Conservation (phyloP, 1,140 invertebrate species). For the Heliothis subflexa region DNA sequence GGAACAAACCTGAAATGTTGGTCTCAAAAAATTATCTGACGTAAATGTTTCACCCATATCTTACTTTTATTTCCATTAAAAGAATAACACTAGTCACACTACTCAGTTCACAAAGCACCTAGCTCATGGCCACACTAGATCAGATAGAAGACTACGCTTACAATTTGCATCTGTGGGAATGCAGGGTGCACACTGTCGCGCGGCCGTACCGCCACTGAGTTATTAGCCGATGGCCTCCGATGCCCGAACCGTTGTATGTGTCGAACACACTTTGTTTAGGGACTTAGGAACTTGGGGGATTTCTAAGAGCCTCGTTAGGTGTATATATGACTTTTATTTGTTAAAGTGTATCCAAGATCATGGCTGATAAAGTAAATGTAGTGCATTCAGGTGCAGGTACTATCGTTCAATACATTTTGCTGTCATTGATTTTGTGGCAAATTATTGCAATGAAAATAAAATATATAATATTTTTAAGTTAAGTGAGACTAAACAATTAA, state of each 20-base stretch:
- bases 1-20: too few relatives aligned
- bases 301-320: not conserved
- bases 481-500: too few relatives aligned
- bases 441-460: too few relatives aligned
- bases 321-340: not conserved
- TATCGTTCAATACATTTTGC: too few relatives aligned
- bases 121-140: slow-evolving; percentile 3
- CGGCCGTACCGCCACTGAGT: not conserved
- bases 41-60: too few relatives aligned
- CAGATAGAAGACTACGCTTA: slow-evolving; percentile 21
- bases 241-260: not conserved
- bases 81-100: too few relatives aligned
- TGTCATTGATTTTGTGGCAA: too few relatives aligned
- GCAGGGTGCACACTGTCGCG: not conserved
- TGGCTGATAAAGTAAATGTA: not conserved
- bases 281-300: too few relatives aligned
- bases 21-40: too few relatives aligned
- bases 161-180: slow-evolving; percentile 35
- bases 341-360: not conserved
- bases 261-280: not conserved
- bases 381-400: too few relatives aligned
- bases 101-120: not conserved
- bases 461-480: too few relatives aligned
- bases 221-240: not conserved
- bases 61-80: too few relatives aligned